A percentile compares a stretch with the other conserved stretches of the same genome.
Evolutionary conservation across 1,140 invertebrate species (phyloP).

Genomic region (Phocides pigmalion): DNA sequence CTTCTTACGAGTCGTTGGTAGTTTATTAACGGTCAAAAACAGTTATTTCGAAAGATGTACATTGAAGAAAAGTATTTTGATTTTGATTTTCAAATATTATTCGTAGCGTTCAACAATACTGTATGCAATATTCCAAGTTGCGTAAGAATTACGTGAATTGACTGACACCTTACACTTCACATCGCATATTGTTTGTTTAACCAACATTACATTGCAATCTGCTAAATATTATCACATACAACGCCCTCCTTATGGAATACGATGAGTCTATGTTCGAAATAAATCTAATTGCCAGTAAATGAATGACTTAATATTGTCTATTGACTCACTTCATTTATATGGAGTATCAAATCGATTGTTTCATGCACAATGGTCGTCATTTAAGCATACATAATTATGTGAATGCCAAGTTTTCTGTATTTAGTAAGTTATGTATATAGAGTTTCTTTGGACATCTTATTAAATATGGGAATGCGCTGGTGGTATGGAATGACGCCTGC

Average conservation of each 20-base stretch:
- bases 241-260: background rate
- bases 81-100: too few relatives aligned
- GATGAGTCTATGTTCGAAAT: background rate
- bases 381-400: slow-evolving; percentile 4
- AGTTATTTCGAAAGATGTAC: too few relatives aligned
- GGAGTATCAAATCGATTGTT: slow-evolving; percentile 15
- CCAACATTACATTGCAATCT: slow-evolving; percentile 2
- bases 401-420: background rate
- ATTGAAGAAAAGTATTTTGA: too few relatives aligned
- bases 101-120: background rate
- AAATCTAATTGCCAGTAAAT: background rate
- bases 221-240: slow-evolving; percentile 6
- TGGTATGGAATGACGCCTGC: too few relatives aligned
- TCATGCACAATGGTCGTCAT: background rate
- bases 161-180: background rate
- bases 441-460: too few relatives aligned
- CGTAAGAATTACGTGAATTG: background rate
- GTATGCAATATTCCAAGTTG: background rate
- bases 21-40: too few relatives aligned
- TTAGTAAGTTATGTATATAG: background rate
- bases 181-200: background rate
- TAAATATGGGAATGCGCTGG: too few relatives aligned
- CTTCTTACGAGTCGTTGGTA: too few relatives aligned
- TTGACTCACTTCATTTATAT: background rate
- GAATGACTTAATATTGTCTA: slow-evolving; percentile 7